These are phyloP conservation scores for Damaliscus lunatus DNA, from an alignment of 2,113 vertebrate genomes.

Conservation along the genomic window DNA sequence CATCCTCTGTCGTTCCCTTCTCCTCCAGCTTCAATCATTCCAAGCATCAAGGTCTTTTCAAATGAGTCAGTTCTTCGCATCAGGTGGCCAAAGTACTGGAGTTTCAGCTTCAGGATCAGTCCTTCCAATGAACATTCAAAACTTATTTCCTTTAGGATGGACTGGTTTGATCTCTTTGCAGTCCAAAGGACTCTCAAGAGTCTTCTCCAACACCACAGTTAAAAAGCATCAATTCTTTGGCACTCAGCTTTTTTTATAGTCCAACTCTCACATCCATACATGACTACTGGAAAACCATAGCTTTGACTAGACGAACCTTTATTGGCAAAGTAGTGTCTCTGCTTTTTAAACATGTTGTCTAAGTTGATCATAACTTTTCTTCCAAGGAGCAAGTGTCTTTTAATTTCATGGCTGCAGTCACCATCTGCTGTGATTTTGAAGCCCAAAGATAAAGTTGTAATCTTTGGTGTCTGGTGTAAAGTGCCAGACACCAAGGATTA, in stretches of 20 bases:
- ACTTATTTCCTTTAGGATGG: background rate
- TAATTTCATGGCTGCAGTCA: background rate
- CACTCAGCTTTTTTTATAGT: rapidly evolving
- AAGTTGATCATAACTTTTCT: background rate
- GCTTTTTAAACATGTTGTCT: background rate
- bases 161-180: background rate
- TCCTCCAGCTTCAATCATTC: background rate
- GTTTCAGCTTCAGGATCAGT: background rate
- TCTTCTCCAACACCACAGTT: background rate
- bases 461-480: background rate
- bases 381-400: background rate
- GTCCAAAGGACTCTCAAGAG: background rate
- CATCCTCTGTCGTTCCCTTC: background rate
- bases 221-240: background rate
- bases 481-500: background rate
- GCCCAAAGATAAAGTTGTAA: background rate
- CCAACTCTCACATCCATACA: background rate
- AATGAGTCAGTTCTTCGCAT: background rate
- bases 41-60: background rate
- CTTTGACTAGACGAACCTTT: background rate
- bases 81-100: background rate
- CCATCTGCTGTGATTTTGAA: background rate
- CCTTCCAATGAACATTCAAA: background rate
- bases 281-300: background rate
- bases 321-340: background rate